Evolutionary conservation across 2,113 vertebrate genomes (phyloP).

Genomic region (Sula dactylatra): DNA sequence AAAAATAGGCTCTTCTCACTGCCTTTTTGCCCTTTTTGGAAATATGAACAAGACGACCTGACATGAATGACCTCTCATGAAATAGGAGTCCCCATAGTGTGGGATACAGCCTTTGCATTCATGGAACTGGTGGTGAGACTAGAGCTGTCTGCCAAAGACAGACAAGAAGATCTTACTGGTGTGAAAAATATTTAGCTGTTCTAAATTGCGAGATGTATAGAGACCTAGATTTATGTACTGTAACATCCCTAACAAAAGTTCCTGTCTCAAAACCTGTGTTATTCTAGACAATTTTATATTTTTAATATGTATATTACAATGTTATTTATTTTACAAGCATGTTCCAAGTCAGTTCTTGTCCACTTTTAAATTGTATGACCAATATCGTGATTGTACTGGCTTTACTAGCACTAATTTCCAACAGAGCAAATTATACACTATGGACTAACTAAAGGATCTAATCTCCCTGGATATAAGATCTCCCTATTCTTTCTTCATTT

Average conservation of each 20-base stretch:
- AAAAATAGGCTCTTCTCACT: accelerated
- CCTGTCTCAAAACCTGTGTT: background rate
- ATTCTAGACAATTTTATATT: background rate
- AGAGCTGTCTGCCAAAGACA: background rate
- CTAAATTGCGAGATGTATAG: background rate
- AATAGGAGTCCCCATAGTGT: background rate
- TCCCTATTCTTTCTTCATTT: background rate
- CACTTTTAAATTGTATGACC: background rate
- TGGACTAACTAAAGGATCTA: background rate
- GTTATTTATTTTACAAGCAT: background rate
- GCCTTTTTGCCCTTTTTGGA: background rate
- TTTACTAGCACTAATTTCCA: background rate
- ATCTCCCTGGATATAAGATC: background rate
- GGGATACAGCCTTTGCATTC: background rate
- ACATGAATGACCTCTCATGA: background rate
- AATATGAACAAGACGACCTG: background rate
- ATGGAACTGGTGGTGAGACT: background rate
- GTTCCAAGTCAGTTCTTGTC: background rate
- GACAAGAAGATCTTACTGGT: background rate
- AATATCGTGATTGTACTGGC: background rate
- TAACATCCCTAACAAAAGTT: background rate
- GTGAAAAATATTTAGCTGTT: background rate
- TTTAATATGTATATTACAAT: background rate
- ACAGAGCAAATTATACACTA: background rate
- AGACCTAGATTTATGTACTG: background rate